Base-by-base conservation (phyloP, 2,797 vertebrate genomes). In the Myotis planiceps region DNA sequence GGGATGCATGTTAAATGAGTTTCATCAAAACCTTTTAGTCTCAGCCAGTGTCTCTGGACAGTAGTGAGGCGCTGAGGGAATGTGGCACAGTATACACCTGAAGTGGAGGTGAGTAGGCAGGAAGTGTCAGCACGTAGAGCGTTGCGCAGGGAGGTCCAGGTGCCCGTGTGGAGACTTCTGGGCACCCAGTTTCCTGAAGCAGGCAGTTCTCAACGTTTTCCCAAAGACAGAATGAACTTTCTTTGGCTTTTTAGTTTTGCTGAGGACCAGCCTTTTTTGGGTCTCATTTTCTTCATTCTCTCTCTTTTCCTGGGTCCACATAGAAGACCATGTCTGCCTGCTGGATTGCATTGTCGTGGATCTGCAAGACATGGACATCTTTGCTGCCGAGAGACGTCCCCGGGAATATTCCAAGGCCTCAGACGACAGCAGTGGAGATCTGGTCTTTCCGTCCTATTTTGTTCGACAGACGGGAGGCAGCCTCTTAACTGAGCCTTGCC, bases 361-460 rank as follows among this genome's bases (percentile, higher is more conserved):
- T 96, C 99, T 99, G 69, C 99, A 99, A 97, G 99, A 99, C 98
- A 99, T 99, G 99, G 99, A 99, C 96, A 99, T 99, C 96, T 99
- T 99, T 98, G 99, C 99, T 49, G 99, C 99, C 0, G 98, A 99
- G 96, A 98, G 99, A 9, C 95, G 97, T 1, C 98, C 99, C 16
- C 98, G 97, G 68, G 99, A 99, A 5, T 96, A 93, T 75, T 97
- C 98, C 16, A 97, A 98, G 27, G 95, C 98, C 93, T 97, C 98
- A 34, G 98, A 98, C 45, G 97, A 96, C 2, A 79, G 66, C 0
- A 98, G 98, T 18, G 97, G 97, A 0, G 99, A 99, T 92, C 97
- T 99, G 93, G 95, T 98, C 95, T 99, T 99, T 85, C 99, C 99
- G 0, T 99, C 99, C 0, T 99, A 99, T 94, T 97, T 98, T 0